Percentiles rank a stretch among this genome's conserved stretches.
phyloP scores from a whole-genome alignment of 2,888 invertebrate genomes.

The Drosophila mercatorum region DNA sequence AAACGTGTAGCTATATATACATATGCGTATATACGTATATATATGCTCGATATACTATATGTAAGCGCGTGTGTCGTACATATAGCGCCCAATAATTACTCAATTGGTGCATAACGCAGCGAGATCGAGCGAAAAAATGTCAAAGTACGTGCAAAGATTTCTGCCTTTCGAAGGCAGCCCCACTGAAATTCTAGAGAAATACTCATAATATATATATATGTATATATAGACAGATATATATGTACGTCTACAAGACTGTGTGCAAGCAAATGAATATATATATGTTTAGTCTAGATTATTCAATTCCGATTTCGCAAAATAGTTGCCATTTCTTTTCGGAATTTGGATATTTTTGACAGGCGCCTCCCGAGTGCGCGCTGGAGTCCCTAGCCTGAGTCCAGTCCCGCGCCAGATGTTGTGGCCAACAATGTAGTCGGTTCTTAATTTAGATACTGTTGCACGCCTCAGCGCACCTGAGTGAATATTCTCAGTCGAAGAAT shows the following conservation, averaged over 20 bases:
- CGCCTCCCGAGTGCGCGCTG: conserved; percentile 27
- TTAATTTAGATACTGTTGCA: conserved; percentile 57
- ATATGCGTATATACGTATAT: conserved; percentile 19
- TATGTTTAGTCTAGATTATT: conserved; percentile 37
- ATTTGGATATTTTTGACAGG: conserved; percentile 30
- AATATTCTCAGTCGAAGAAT: neutral
- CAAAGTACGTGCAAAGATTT: conserved; percentile 64
- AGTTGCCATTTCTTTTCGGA: conserved; percentile 38
- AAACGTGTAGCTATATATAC: conserved; percentile 28
- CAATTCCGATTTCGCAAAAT: conserved; percentile 26
- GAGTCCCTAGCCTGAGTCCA: conserved; percentile 15
- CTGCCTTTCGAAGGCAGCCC: conserved; percentile 50
- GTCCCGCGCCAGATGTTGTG: conserved; percentile 52
- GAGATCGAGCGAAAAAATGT: conserved; percentile 63
- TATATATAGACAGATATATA: neutral
- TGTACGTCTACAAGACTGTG: conserved; percentile 30
- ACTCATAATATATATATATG: conserved; percentile 18
- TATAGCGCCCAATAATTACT: conserved; percentile 65
- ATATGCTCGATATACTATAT: conserved; percentile 25
- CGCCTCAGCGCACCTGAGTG: conserved; percentile 47
- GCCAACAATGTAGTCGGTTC: conserved; percentile 12
- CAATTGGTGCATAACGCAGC: conserved; percentile 54
- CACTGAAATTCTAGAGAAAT: conserved; percentile 13
- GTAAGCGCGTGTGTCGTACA: conserved; percentile 50
- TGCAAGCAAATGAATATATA: conserved; percentile 50